These are phyloP conservation scores for Lamprotornis superbus DNA, from an alignment of 2,113 vertebrate genomes.

Conservation along the genomic window DNA sequence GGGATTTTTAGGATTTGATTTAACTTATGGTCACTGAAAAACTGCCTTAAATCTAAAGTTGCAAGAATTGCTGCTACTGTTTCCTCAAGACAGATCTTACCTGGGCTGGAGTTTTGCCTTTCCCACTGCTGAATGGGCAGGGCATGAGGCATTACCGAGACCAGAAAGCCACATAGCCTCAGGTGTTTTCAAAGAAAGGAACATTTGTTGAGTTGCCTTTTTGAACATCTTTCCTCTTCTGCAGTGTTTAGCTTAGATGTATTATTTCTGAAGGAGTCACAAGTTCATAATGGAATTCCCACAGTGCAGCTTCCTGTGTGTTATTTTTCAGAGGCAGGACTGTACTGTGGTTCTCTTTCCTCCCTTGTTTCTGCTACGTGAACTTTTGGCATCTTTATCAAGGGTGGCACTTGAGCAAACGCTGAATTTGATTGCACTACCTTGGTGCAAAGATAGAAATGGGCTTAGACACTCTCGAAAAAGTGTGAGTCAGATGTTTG, in stretches of 20 bases:
- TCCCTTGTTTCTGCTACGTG: neutral
- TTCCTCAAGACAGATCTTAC: neutral
- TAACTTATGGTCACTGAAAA: neutral
- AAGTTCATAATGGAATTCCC: neutral
- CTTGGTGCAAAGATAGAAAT: neutral
- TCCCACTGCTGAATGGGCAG: rapidly evolving
- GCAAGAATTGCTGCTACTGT: neutral
- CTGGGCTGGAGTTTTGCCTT: neutral
- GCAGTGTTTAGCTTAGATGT: neutral
- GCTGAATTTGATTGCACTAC: neutral
- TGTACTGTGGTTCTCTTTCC: neutral
- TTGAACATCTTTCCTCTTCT: neutral
- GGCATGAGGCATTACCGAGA: neutral
- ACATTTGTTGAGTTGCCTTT: neutral
- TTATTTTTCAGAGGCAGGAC: neutral
- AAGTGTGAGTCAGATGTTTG: neutral
- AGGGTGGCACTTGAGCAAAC: neutral
- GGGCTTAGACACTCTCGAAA: neutral
- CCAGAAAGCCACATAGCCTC: neutral
- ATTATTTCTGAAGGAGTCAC: neutral
- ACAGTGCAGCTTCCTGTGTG: neutral
- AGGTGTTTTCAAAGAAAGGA: neutral
- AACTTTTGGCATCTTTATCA: neutral
- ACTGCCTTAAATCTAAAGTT: neutral
- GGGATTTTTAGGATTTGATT: neutral